phyloP scores from a whole-genome alignment of 2,113 vertebrate genomes.

The Ctenomys sociabilis region DNA sequence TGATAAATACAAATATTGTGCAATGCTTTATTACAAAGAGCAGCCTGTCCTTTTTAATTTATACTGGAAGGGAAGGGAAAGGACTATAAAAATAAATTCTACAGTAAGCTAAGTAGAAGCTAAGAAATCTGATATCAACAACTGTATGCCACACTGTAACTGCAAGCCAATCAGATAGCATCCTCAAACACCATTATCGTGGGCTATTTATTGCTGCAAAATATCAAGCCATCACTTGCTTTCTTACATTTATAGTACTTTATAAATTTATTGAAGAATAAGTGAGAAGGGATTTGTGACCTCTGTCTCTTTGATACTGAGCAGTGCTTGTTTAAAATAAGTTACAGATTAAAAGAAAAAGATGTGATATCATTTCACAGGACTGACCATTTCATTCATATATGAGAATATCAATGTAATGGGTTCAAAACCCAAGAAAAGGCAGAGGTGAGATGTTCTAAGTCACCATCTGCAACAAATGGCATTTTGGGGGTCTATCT shows the following conservation, averaged over 20 bases:
- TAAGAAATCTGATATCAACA: constrained; percentile 59
- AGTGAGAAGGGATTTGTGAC: constrained; percentile 43
- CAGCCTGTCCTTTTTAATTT: constrained; percentile 57
- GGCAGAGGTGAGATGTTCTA: background rate
- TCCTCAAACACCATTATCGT: constrained; percentile 63
- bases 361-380: constrained; percentile 40
- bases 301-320: constrained; percentile 66
- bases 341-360: constrained; percentile 18
- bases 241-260: background rate
- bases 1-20: constrained; percentile 52
- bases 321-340: constrained; percentile 41
- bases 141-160: background rate
- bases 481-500: background rate
- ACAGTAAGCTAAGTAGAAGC: constrained; percentile 67
- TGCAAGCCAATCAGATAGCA: constrained; percentile 58
- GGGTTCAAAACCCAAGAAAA: background rate
- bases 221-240: constrained; percentile 36
- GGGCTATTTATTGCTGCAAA: background rate
- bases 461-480: background rate
- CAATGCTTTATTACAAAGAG: constrained; percentile 40
- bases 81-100: constrained; percentile 61
- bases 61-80: constrained; percentile 32
- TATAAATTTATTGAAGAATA: constrained; percentile 15
- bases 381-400: background rate
- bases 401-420: background rate